A percentile compares a stretch with the other conserved stretches of the same genome.
Evolutionary conservation across 2,797 vertebrate genomes (phyloP).

Genomic region (Propithecus perrieri): DNA sequence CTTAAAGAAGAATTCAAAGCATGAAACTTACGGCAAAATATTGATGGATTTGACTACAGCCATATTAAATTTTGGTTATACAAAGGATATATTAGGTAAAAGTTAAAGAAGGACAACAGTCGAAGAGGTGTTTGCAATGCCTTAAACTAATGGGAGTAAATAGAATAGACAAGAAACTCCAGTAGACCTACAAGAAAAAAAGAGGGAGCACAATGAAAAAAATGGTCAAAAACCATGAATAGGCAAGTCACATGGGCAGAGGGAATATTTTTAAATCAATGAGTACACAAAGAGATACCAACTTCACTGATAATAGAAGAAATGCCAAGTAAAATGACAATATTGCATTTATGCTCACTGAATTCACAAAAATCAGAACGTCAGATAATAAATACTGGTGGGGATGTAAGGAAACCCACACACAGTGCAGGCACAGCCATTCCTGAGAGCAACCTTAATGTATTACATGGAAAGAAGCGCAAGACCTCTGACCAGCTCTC

Average conservation of each 20-base stretch:
- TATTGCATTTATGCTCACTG: neutral
- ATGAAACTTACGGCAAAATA: neutral
- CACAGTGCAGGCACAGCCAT: neutral
- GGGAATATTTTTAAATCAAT: neutral
- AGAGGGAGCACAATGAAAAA: neutral
- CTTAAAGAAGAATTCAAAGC: neutral
- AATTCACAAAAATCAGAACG: neutral
- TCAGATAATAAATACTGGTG: neutral
- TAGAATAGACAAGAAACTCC: neutral
- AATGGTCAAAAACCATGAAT: neutral
- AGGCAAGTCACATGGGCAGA: neutral
- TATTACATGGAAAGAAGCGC: rapidly evolving
- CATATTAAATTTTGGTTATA: neutral
- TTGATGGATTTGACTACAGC: neutral
- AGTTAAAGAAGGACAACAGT: neutral
- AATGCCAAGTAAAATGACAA: neutral
- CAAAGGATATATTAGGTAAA: neutral
- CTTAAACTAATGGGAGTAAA: neutral
- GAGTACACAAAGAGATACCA: neutral
- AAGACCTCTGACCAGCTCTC: neutral
- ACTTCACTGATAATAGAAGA: neutral
- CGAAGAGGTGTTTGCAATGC: neutral
- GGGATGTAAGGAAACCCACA: neutral
- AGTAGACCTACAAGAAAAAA: neutral
- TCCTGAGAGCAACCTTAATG: neutral